Evolutionary conservation across 2,797 vertebrate genomes (phyloP).

Genomic region (Serranus cabrilla): DNA sequence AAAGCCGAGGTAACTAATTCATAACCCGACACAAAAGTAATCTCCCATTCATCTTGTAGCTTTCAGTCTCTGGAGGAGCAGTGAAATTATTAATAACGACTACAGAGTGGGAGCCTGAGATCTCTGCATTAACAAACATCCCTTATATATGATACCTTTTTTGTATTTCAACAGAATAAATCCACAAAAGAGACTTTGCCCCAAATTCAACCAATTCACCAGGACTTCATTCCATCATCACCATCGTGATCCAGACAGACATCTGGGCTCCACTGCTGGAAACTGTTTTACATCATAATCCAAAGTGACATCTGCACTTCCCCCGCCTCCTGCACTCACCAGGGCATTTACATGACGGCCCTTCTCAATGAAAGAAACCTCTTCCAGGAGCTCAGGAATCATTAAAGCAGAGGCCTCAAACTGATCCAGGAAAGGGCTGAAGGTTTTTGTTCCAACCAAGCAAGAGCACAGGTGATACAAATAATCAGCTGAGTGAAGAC

Average conservation of each 20-base stretch:
- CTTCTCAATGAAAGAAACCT: background rate
- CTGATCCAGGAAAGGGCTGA: no score
- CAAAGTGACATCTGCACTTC: background rate
- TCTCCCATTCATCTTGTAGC: constrained; percentile 15
- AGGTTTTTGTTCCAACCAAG: no score
- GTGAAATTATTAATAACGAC: constrained; percentile 30
- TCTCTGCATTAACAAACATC: constrained; percentile 17
- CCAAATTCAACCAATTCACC: background rate
- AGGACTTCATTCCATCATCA: background rate
- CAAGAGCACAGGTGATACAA: no score
- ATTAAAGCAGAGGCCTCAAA: no score
- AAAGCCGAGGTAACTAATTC: constrained; percentile 50
- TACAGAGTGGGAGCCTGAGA: constrained; percentile 10
- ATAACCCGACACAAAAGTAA: constrained; percentile 36
- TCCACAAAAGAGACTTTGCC: background rate
- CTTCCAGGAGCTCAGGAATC: background rate
- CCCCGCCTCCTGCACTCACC: background rate
- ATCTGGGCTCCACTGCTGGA: background rate
- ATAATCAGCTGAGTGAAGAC: no score
- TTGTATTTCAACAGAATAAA: background rate
- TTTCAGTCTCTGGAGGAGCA: constrained; percentile 8
- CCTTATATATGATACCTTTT: background rate
- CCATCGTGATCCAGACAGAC: background rate
- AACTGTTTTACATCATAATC: constrained; percentile 2
- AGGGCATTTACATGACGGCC: background rate